phyloP scores from a whole-genome alignment of 2,888 invertebrate genomes.

The Campopleginae sp. region DNA sequence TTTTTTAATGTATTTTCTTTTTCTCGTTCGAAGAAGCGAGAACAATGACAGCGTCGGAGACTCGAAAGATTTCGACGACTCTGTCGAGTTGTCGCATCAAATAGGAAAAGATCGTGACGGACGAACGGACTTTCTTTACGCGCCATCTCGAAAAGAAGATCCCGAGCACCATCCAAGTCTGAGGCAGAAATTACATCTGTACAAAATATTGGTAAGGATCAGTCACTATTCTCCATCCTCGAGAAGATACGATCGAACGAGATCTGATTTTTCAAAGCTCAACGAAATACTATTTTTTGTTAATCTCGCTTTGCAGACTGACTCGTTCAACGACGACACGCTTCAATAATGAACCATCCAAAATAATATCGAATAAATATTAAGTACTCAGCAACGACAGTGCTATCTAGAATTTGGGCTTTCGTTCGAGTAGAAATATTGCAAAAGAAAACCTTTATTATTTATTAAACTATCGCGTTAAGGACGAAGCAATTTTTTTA shows the following conservation, averaged over 20 bases:
- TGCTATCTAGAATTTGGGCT: slow-evolving; percentile 25
- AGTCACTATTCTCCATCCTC: not conserved
- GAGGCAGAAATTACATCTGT: slow-evolving; percentile 68
- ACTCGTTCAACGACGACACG: slow-evolving; percentile 46
- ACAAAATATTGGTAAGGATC: slow-evolving; percentile 74
- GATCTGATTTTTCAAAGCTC: not conserved
- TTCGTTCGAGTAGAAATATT: slow-evolving; percentile 3
- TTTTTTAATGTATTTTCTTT: not conserved
- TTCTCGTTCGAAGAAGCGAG: slow-evolving; percentile 45
- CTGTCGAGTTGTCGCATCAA: slow-evolving; percentile 31
- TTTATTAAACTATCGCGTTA: not conserved
- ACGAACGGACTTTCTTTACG: slow-evolving; percentile 68
- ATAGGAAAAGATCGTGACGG: slow-evolving; percentile 41
- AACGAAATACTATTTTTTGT: not conserved
- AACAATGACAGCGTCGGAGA: slow-evolving; percentile 54
- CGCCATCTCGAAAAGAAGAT: slow-evolving; percentile 67
- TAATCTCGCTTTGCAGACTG: slow-evolving; percentile 32
- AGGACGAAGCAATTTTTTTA: not conserved
- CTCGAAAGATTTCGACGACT: slow-evolving; percentile 47
- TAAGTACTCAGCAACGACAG: slow-evolving; percentile 32
- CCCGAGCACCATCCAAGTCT: slow-evolving; percentile 64
- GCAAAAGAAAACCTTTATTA: not conserved
- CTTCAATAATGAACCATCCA: slow-evolving; percentile 51
- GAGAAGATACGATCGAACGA: slow-evolving; percentile 9
- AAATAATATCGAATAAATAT: slow-evolving; percentile 27